A percentile compares a stretch with the other conserved stretches of the same genome.
Conservation (phyloP, 2,113 vertebrate genomes). For the Salvelinus namaycush region DNA sequence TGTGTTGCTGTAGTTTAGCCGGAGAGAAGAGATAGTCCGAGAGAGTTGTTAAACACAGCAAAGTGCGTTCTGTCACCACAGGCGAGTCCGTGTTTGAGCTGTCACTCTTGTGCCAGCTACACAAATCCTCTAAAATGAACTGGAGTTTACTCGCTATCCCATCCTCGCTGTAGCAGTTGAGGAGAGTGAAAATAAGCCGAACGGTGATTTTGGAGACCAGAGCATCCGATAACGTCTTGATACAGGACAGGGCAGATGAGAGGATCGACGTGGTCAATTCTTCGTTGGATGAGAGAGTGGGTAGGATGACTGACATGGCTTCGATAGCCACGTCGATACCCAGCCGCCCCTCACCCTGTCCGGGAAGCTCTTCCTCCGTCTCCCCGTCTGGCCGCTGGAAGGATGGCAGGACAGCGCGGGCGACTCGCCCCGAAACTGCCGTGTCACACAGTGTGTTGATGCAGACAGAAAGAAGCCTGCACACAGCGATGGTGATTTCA, state of each 20-base stretch:
- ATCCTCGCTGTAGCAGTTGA: slow-evolving; percentile 44
- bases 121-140: slow-evolving; percentile 69
- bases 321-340: slow-evolving; percentile 73
- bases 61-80: slow-evolving; percentile 54
- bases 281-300: slow-evolving; percentile 61
- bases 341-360: slow-evolving; percentile 13
- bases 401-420: slow-evolving; percentile 58
- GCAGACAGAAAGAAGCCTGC: slow-evolving; percentile 71
- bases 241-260: slow-evolving; percentile 59
- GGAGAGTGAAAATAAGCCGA: slow-evolving; percentile 59
- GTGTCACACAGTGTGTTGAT: slow-evolving; percentile 56
- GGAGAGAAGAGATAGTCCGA: slow-evolving; percentile 75
- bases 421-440: slow-evolving; percentile 54
- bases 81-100: slow-evolving; percentile 13
- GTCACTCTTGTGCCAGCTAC: slow-evolving; percentile 45
- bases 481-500: slow-evolving; percentile 62
- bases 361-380: slow-evolving; percentile 21
- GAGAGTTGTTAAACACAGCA: slow-evolving; percentile 80
- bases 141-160: slow-evolving; percentile 40
- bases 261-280: slow-evolving; percentile 53
- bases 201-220: slow-evolving; percentile 63
- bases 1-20: background rate
- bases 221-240: slow-evolving; percentile 59
- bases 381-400: slow-evolving; percentile 36
- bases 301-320: slow-evolving; percentile 72